Evolutionary conservation across 37 sponge, comb jelly and placozoan species (phyloP).

Genomic region (Aplysina aerophoba): DNA sequence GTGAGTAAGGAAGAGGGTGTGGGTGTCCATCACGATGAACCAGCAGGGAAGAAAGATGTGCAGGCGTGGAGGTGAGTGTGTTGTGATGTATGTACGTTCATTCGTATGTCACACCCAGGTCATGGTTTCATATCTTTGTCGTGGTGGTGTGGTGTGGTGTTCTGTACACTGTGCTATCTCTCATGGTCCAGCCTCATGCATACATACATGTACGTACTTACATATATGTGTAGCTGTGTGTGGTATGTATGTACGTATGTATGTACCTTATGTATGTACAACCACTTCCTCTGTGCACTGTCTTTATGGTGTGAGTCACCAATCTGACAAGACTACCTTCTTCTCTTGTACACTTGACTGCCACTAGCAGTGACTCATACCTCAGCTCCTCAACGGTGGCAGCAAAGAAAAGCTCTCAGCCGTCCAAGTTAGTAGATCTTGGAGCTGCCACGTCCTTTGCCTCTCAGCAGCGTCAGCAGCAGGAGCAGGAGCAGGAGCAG

Average conservation of each 20-base stretch:
- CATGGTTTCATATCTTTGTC: no score
- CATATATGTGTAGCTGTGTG: neutral
- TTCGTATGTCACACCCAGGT: no score
- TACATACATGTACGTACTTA: neutral
- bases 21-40: no score
- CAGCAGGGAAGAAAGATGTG: no score
- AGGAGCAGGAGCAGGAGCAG: constrained; percentile 16
- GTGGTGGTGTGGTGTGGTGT: no score
- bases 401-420: constrained; percentile 65
- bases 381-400: neutral
- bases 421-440: constrained; percentile 74
- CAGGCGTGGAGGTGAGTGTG: no score
- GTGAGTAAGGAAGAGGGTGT: no score
- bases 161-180: no score
- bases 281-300: neutral
- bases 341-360: no score
- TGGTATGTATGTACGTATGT: neutral
- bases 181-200: no score
- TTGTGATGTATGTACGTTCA: no score
- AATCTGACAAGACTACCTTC: no score
- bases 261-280: neutral
- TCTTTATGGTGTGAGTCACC: neutral
- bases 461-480: neutral
- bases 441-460: constrained; percentile 82
- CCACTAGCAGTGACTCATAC: neutral